phyloP scores from a whole-genome alignment of 2,113 vertebrate species.

The Beaufortia kweichowensis region DNA sequence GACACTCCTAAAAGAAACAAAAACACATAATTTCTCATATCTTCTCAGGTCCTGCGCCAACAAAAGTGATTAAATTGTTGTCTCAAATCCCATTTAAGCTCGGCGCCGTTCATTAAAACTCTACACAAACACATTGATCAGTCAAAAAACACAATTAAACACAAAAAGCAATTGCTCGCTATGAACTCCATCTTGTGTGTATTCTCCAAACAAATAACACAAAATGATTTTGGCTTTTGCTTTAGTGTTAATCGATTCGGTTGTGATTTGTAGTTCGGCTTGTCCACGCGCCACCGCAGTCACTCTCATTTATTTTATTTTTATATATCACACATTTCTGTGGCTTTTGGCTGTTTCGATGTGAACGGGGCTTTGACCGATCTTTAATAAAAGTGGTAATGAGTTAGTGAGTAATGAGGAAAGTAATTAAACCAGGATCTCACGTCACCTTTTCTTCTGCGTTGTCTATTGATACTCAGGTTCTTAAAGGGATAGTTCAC shows the following conservation, averaged over 20 bases:
- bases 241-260: conserved; percentile 59
- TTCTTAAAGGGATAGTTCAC: too few species aligned
- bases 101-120: not conserved
- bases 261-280: conserved; percentile 68
- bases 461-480: not conserved
- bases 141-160: not conserved
- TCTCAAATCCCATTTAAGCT: not conserved
- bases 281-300: conserved; percentile 64
- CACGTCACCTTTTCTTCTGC: conserved; percentile 10
- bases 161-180: conserved; percentile 7
- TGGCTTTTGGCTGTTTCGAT: conserved; percentile 72
- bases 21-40: not conserved
- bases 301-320: conserved; percentile 74
- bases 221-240: conserved; percentile 41
- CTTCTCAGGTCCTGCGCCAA: not conserved
- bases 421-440: conserved; percentile 67
- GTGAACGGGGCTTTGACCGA: conserved; percentile 73
- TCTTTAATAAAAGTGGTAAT: conserved; percentile 75
- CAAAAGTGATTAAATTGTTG: not conserved
- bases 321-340: conserved; percentile 75
- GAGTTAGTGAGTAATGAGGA: conserved; percentile 72
- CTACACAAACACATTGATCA: conserved; percentile 5
- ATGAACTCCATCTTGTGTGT: not conserved
- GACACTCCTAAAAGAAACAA: too few species aligned
- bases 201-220: conserved; percentile 7